Base-by-base conservation (phyloP, 1,140 invertebrate species). In the Drosophila setifemur region DNA sequence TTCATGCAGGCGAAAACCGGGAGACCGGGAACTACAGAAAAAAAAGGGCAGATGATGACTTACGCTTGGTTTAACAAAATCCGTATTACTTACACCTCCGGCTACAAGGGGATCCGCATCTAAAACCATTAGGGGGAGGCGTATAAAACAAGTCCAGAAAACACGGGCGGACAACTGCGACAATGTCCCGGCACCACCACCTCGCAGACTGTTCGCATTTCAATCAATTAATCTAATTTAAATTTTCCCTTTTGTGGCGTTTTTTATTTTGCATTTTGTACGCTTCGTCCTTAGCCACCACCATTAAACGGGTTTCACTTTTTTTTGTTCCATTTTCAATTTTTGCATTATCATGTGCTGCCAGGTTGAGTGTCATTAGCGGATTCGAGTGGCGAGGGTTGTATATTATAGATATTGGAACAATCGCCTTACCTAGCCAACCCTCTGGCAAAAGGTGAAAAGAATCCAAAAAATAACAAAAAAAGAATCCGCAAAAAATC, bases 141-240 rank as follows among this genome's bases (percentile, higher is more conserved):
- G 52, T 42, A 55, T n/a, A 31, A 61, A 78, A 43, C 50, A 55
- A 66, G 40, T 52, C 60, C n/a, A 57, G 26, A 69, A 37, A 82
- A 82, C 78, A 82, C 68, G 55, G 58, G 60, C 72, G 45, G 45
- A 35, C 78, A 82, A 78, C 78, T 73, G 61, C 45, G 58, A 55
- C 67, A 71, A 40, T 40, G 40, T 31, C 33, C 45, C 25, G n/a
- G 12, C 45, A 43, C 28, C 57, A 53, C 71, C 55, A 76, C 44
- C 28, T 39, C 48, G 19, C n/a, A n/a, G 53, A 14, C 50, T 54
- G 39, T 60, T 47, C 63, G 75, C 72, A 70, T 87, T 89, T 89
- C 87, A 87, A 89, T 89, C 87, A 89, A 89, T 89, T 89, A 89
- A 89, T 89, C 87, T 89, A 89, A 89, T 89, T 89, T 89, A 85